Evolutionary conservation across 2,888 invertebrate genomes (phyloP), one percentile per base, ranked within the genome.

Genomic region (Phlogophora meticulosa): DNA sequence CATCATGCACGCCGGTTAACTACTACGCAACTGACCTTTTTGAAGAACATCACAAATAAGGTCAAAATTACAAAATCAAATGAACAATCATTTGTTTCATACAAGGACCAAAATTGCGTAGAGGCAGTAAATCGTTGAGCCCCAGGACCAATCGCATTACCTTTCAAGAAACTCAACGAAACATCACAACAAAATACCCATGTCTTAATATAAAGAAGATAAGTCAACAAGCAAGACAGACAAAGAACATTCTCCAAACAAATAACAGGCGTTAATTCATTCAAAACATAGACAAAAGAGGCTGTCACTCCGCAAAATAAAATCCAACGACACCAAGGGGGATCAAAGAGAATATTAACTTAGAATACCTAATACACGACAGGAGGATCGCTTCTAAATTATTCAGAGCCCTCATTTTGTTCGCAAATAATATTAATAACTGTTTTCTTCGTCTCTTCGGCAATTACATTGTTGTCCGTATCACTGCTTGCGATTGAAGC

Each of bases 401-500:
- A 81, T 81, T 94, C 91, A 93, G 58, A 48, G 52, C 75, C 58
- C 51, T 64, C 65, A 34, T 83, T 83, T 84, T 78, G 87, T 85
- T 85, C 87, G 89, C 86, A 88, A 90, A 88, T 87, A 87, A 85
- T 91, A 92, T 92, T 93, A 92, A 94, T 95, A 94, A 91, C 93
- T 90, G 90, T 93, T 93, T 93, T 92, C 91, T 93, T 88, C 91
- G 92, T 92, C 92, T 89, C 89, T 85, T 80, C 81, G 83, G 87
- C 94, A 93, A 94, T 94, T 94, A 94, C 92, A 88, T 82, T 85
- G 90, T 87, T 91, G 91, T 86, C 89, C 86, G 93, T 94, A 94
- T 93, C 93, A 94, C 92, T 93, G 93, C 85, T 75, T 76, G 74
- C 83, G 85, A 89, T 87, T 87, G 80, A 69, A 64, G 15, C 89